phyloP scores from a whole-genome alignment of 2,888 invertebrate species.

The Thyatira batis region DNA sequence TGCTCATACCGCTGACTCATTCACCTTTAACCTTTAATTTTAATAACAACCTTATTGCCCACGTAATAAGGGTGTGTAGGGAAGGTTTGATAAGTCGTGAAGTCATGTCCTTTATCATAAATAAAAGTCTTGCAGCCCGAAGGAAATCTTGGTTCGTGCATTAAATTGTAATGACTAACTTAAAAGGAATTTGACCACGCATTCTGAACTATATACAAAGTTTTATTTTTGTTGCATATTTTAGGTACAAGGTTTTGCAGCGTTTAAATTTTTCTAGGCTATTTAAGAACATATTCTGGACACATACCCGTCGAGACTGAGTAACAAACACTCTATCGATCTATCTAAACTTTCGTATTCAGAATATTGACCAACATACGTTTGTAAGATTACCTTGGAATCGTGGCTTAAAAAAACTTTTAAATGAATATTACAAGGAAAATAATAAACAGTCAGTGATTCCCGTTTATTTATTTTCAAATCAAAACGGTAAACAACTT shows the following conservation, averaged over 20 bases:
- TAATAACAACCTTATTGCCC: conserved; percentile 21
- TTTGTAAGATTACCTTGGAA: no score
- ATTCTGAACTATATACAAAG: neutral
- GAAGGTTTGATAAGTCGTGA: conserved; percentile 28
- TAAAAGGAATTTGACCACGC: neutral
- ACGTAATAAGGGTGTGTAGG: conserved; percentile 13
- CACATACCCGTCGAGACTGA: no score
- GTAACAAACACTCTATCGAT: no score
- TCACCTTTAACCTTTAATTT: conserved; percentile 30
- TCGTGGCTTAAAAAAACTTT: neutral
- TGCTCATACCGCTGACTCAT: conserved; percentile 70
- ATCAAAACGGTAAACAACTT: neutral
- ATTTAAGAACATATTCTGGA: no score
- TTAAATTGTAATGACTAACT: neutral
- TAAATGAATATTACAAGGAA: neutral
- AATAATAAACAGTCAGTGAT: no score
- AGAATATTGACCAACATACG: no score
- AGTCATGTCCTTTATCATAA: conserved; percentile 25
- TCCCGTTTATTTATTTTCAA: no score
- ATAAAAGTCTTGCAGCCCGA: conserved; percentile 27
- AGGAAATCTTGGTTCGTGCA: conserved; percentile 3
- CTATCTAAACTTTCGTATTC: no score
- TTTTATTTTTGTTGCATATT: no score
- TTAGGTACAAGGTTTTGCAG: no score
- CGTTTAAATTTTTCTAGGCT: neutral